These are phyloP conservation scores for Desoria tigrina DNA, from an alignment of 2,888 invertebrate species.

Conservation along the genomic window DNA sequence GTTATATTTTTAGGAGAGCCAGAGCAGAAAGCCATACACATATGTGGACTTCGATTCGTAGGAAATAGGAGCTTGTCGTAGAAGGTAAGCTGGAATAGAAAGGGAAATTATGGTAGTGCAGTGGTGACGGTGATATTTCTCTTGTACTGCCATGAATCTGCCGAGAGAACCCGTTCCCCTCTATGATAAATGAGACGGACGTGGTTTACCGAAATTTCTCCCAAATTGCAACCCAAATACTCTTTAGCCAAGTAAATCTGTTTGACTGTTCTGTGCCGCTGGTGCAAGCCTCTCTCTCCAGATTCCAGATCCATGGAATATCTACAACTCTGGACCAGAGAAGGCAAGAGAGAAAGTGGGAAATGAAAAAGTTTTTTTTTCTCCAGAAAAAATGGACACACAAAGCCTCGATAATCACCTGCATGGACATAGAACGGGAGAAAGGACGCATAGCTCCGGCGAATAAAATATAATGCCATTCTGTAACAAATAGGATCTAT, in stretches of 20 bases:
- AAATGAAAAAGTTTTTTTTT: slow-evolving; percentile 24
- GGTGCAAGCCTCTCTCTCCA: background rate
- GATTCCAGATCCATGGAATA: background rate
- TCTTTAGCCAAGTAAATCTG: slow-evolving; percentile 22
- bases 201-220: slow-evolving; percentile 43
- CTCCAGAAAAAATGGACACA: slow-evolving; percentile 22
- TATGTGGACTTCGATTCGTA: too few relatives aligned
- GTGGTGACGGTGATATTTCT: too few relatives aligned
- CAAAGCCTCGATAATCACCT: slow-evolving; percentile 32
- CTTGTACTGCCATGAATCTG: slow-evolving; percentile 3
- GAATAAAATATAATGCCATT: background rate
- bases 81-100: too few relatives aligned
- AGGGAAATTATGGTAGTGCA: too few relatives aligned
- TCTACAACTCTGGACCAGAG: background rate
- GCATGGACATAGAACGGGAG: background rate
- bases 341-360: slow-evolving; percentile 10
- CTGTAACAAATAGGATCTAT: slow-evolving; percentile 7
- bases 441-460: background rate
- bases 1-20: too few relatives aligned
- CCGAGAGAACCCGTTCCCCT: slow-evolving; percentile 25
- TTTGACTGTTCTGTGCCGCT: background rate
- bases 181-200: slow-evolving; percentile 43
- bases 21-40: too few relatives aligned
- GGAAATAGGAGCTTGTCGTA: too few relatives aligned
- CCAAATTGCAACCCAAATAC: slow-evolving; percentile 32